Base-by-base conservation (phyloP, 2,888 invertebrate genomes). In the Eupsilia transversa region DNA sequence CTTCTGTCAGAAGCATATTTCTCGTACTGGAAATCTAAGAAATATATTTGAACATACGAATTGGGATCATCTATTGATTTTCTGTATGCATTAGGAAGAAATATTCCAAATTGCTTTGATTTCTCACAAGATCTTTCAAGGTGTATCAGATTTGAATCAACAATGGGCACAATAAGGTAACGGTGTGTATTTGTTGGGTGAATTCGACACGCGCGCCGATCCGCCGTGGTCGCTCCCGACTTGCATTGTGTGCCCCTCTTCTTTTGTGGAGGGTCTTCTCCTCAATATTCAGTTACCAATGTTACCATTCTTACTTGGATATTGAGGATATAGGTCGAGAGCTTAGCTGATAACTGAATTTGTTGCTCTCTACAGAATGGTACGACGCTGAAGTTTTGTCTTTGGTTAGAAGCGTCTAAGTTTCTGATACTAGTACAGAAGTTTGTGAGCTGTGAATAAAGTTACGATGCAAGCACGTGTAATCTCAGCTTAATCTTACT, bases 151-250 rank as follows among this genome's bases (percentile, higher is more conserved):
- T 80, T 70, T 74, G 63, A 67, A 69, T 64, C 74, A 72, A 85
- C 85, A 82, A 79, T 79, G 56, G 60, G 63, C 49, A 72, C 74
- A 74, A 83, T 71, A 78, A 61, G 59, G 59, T 74, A 85, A 83
- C 77, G 74, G 77, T 77, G 49, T 56, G 59, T 77, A 73, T 72
- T 82, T 83, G 67, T 82, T 64, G 33, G 60, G 70, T 69, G 70
- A 79, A 82, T 85, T 69, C 68, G 83, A 83, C 59, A 85, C 85
- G 82, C 77, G 85, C 75, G 72, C 75, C 72, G 75, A 68, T 70
- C 59, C 56, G 61, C 69, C 72, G 74, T 60, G 72, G 67, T 70
- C 61, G 73, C 74, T 61, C 75, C 81, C 54, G 65, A 69, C 74
- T 60, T 75, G 63, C 72, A 83, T 86, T 86, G 87, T 86, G 56